Evolutionary conservation across 2,797 vertebrate genomes (phyloP).

Genomic region (Coregonus ussuriensis): DNA sequence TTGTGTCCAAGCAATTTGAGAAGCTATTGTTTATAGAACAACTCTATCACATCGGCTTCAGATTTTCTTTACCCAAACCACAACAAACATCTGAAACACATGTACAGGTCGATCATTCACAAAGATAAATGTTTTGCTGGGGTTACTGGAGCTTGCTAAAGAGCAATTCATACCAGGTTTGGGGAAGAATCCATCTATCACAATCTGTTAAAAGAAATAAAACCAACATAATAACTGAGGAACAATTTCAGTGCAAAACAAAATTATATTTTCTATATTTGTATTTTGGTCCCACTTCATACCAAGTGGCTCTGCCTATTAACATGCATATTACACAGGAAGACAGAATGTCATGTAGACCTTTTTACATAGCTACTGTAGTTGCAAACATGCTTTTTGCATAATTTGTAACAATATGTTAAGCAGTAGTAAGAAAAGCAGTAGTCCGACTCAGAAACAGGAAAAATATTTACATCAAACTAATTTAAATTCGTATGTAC

Average conservation of each 20-base stretch:
- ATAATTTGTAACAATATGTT: neutral
- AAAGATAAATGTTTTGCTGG: constrained; percentile 89
- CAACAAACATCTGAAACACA: neutral
- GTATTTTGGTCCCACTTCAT: neutral
- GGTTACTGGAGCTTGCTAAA: constrained; percentile 81
- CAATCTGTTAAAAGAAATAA: constrained; percentile 74
- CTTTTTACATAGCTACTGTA: neutral
- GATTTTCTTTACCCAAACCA: neutral
- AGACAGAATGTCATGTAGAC: neutral
- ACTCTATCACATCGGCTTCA: neutral
- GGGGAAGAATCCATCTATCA: constrained; percentile 88
- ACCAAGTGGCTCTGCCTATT: neutral
- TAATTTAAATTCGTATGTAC: no score
- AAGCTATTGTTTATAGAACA: neutral
- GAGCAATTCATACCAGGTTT: constrained; percentile 80
- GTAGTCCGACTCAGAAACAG: no score
- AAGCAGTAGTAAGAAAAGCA: no score
- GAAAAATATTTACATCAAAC: no score
- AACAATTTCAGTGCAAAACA: neutral
- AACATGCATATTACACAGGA: neutral
- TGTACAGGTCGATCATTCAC: constrained; percentile 84
- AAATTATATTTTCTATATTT: neutral
- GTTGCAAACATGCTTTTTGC: neutral
- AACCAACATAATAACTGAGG: neutral
- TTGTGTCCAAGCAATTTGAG: neutral